Base-by-base conservation (phyloP, 1,140 invertebrate species). In the Cephus cinctus region DNA sequence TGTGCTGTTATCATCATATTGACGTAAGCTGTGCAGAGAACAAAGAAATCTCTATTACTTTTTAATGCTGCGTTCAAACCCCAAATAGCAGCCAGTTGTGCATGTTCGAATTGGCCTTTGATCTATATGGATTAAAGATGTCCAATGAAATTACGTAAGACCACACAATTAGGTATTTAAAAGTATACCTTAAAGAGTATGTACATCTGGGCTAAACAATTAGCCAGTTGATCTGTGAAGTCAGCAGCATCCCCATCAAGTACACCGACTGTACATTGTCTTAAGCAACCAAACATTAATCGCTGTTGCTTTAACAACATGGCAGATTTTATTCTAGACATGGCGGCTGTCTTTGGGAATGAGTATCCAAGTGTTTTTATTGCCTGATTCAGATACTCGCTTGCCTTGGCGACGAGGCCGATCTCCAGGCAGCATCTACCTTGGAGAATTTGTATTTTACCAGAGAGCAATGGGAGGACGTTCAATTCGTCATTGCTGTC, bases 31-130 rank as follows among this genome's bases (percentile, higher is more conserved):
- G 65, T 65, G 42, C 80, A 82, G 0, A 83, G 57, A 0, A 73
- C 54, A 11, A 71, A 53, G 45, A 83, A 81, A 52, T 81, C 73
- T 5, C 67, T 73, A 31, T 73, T 75, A 0, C 74, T 71, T 5
- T 67, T 51, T 5, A 80, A 49, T 1, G 79, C 77, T 25, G 73
- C 70, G 46, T 74, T 77, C 23, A 83, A 50, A 22, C 77, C 66
- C 80, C 80, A 81, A 18, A 79, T 67, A 0, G 82, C 80, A 4
- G 81, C 78, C 15, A 83, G 56, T 25, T 71, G 62, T 0, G 81
- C 80, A 31, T 78, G 74, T 4, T 69, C 59, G 22, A 63, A 63
- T 61, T 77, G 73, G 8, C 45, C 42, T 51, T 57, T 75, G 12
- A 60, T 65, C 67, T 67, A 44, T 41, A 59, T 47, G 35, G 39